Percentiles rank a stretch among this genome's conserved stretches.
These are phyloP conservation scores for Knipowitschia caucasica DNA, from an alignment of 2,797 vertebrate species.

Conservation along the genomic window DNA sequence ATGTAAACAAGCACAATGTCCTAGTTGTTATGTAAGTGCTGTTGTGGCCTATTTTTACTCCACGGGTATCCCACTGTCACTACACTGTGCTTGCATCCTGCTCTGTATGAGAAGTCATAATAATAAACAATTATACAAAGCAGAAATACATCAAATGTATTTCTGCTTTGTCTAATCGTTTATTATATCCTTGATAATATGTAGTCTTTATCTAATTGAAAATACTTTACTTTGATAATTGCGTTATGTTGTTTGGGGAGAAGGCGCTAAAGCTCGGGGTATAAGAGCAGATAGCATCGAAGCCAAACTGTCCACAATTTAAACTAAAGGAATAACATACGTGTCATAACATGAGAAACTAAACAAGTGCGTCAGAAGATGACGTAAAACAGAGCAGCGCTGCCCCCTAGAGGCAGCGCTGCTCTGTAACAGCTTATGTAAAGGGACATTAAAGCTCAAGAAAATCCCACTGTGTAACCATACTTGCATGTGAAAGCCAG, in stretches of 20 bases:
- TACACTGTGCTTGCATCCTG: conserved; percentile 10
- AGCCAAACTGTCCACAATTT: not conserved
- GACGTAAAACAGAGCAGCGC: conserved; percentile 36
- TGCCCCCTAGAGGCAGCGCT: conserved; percentile 56
- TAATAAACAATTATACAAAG: not conserved
- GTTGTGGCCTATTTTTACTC: conserved; percentile 66
- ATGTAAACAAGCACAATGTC: conserved; percentile 64
- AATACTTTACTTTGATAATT: too few species aligned
- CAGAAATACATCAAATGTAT: not conserved
- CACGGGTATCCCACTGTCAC: conserved; percentile 50
- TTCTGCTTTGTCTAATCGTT: too few species aligned
- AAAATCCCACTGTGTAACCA: too few species aligned
- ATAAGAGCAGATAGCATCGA: not conserved
- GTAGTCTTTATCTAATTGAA: too few species aligned
- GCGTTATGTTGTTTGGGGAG: not conserved
- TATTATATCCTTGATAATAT: too few species aligned
- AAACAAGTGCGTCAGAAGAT: conserved; percentile 42
- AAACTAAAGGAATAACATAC: conserved; percentile 39
- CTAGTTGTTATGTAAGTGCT: conserved; percentile 67
- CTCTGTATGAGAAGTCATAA: too few species aligned
- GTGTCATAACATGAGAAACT: conserved; percentile 12
- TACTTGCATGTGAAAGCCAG: too few species aligned
- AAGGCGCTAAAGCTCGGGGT: not conserved
- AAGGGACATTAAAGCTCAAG: too few species aligned
- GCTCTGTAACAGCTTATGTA: not conserved